These are phyloP conservation scores for Planococcus citri DNA, from an alignment of 1,140 invertebrate genomes.

Conservation along the genomic window DNA sequence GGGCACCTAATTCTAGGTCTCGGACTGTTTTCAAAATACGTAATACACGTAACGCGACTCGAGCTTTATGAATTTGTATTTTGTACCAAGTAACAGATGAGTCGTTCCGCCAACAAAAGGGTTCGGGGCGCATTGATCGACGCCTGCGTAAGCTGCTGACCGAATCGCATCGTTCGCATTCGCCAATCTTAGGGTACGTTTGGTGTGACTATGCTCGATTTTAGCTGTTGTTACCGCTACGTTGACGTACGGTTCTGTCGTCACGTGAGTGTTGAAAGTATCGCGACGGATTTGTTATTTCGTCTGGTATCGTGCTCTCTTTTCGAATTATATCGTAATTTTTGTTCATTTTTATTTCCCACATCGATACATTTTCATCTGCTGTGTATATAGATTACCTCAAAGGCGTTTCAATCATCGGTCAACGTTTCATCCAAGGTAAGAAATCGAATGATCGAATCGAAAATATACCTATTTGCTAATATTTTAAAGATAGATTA, in stretches of 20 bases:
- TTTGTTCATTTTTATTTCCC: too few species aligned
- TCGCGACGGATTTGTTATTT: neutral
- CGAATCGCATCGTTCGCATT: neutral
- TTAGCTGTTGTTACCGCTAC: neutral
- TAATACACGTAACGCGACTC: neutral
- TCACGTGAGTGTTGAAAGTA: neutral
- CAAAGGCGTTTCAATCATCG: too few species aligned
- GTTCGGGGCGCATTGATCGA: constrained; percentile 16
- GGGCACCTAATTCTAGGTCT: neutral
- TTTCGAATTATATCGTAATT: too few species aligned
- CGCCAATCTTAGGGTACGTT: neutral
- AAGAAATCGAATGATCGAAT: too few species aligned
- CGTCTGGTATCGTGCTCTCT: neutral
- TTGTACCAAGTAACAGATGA: neutral
- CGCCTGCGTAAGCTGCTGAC: constrained; percentile 15
- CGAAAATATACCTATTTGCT: too few species aligned
- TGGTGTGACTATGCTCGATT: neutral
- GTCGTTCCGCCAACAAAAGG: neutral
- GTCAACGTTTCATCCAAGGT: too few species aligned
- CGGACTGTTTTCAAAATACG: neutral
- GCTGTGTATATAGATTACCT: too few species aligned
- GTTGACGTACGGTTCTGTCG: neutral
- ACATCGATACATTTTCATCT: too few species aligned
- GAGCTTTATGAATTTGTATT: neutral
- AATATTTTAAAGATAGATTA: too few species aligned